These are phyloP conservation scores for Urocolius indicus DNA, from an alignment of 2,113 vertebrate species.

Conservation along the genomic window DNA sequence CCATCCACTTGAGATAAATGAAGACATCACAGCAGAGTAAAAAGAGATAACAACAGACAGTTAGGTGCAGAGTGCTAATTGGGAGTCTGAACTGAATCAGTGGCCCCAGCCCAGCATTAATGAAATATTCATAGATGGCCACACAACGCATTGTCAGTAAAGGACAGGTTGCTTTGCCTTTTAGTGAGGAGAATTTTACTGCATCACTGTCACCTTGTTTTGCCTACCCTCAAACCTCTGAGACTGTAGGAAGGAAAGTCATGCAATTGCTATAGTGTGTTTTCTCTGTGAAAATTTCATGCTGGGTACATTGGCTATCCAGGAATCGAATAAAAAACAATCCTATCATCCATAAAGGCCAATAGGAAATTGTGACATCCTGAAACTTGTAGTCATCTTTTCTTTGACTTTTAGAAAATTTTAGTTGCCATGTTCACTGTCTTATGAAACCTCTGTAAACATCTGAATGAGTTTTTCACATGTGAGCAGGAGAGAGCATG, in stretches of 20 bases:
- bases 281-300: neutral
- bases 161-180: conserved; percentile 38
- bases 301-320: neutral
- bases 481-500: neutral
- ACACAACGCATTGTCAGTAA: conserved; percentile 41
- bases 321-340: neutral
- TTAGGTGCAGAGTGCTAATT: conserved; percentile 69
- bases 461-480: neutral
- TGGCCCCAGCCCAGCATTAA: conserved; percentile 58
- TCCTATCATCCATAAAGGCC: neutral
- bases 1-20: conserved; percentile 56
- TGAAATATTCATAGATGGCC: conserved; percentile 61
- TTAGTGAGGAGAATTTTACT: neutral
- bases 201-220: neutral
- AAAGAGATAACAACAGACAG: conserved; percentile 70
- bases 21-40: conserved; percentile 65
- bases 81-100: conserved; percentile 68
- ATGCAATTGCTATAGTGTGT: neutral
- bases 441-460: neutral
- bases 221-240: neutral
- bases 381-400: neutral
- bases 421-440: neutral
- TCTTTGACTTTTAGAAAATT: neutral
- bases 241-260: neutral
- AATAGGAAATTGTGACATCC: neutral